phyloP scores from a whole-genome alignment of 2,797 vertebrate species.

The Chelon auratus region DNA sequence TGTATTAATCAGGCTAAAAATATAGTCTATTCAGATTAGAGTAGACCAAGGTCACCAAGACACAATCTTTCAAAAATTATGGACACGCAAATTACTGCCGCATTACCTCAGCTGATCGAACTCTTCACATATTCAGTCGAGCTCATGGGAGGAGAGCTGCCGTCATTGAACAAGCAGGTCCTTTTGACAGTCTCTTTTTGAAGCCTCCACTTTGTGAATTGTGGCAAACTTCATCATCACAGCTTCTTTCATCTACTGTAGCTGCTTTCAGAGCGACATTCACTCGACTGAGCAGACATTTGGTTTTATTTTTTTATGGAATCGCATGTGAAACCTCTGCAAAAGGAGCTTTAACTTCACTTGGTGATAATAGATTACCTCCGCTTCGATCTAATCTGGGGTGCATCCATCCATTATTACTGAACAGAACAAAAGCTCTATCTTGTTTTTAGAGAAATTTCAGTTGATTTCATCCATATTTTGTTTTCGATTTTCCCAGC shows the following conservation, averaged over 20 bases:
- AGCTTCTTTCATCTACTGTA: not conserved
- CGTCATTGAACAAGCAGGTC: not conserved
- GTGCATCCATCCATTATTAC: too few species aligned
- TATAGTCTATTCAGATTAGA: conserved; percentile 9
- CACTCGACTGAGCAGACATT: not conserved
- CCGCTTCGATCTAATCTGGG: too few species aligned
- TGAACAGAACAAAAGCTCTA: not conserved
- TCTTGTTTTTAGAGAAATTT: conserved; percentile 18
- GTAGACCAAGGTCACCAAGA: not conserved
- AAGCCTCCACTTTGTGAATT: not conserved
- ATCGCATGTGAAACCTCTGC: not conserved
- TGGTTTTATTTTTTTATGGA: conserved; percentile 2
- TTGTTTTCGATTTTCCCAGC: conserved; percentile 28
- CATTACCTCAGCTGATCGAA: not conserved
- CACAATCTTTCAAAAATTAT: not conserved
- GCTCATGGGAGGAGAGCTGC: not conserved
- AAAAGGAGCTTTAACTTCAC: not conserved
- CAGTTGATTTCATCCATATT: conserved; percentile 27
- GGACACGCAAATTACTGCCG: not conserved
- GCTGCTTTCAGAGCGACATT: not conserved
- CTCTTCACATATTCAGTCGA: conserved; percentile 2
- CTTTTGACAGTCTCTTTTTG: conserved; percentile 12
- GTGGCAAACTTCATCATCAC: not conserved
- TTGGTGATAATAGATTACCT: too few species aligned
- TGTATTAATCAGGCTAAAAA: conserved; percentile 15